phyloP scores from a whole-genome alignment of 35 echinoderm and acorn worm species.

The Lytechinus pictus region DNA sequence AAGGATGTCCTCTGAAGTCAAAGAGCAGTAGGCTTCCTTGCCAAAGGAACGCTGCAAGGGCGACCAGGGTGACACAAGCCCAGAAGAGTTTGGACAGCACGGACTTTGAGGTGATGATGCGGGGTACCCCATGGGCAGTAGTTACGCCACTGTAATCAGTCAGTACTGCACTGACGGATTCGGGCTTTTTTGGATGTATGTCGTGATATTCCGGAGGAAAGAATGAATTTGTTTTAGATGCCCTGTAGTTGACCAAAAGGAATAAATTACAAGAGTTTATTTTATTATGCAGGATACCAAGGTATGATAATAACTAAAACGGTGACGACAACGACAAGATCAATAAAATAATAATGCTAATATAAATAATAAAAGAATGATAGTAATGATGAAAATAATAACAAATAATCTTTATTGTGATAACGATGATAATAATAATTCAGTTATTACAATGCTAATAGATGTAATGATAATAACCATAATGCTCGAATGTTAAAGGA shows the following conservation, averaged over 20 bases:
- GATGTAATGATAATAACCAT: too few relatives aligned
- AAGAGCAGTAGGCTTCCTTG: conserved; percentile 67
- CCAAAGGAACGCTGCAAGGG: conserved; percentile 64
- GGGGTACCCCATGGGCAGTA: conserved; percentile 82
- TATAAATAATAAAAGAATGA: too few relatives aligned
- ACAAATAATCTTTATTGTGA: too few relatives aligned
- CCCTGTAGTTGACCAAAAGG: neutral
- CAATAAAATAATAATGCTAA: too few relatives aligned
- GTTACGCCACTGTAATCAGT: conserved; percentile 63
- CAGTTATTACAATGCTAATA: too few relatives aligned
- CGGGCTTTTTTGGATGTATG: neutral
- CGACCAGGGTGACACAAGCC: conserved; percentile 52
- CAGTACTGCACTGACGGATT: conserved; percentile 31
- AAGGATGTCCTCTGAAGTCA: conserved; percentile 61
- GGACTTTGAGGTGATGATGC: conserved; percentile 61
- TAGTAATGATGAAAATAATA: too few relatives aligned
- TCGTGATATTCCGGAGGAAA: neutral
- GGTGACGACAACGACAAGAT: too few relatives aligned
- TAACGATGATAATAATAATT: too few relatives aligned
- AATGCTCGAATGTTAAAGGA: too few relatives aligned
- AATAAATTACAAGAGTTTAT: neutral
- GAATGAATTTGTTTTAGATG: neutral
- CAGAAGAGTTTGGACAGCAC: conserved; percentile 70
- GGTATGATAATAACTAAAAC: too few relatives aligned
- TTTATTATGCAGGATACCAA: too few relatives aligned